Conservation (phyloP, 2,797 vertebrate genomes). For the Gymnothorax javanicus region DNA sequence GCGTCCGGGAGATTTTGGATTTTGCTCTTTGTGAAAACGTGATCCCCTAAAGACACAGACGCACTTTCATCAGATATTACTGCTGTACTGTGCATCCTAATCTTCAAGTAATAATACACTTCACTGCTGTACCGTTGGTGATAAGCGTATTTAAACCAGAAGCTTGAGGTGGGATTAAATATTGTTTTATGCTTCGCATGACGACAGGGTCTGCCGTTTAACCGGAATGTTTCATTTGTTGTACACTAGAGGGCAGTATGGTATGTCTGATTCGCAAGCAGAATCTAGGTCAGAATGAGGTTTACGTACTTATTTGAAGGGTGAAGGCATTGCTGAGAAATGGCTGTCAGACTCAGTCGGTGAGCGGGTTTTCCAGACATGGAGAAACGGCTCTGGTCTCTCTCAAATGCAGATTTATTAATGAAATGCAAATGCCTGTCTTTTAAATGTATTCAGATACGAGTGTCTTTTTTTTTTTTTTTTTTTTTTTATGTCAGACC, state of each 20-base stretch:
- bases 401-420: too few species aligned
- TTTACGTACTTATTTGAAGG: neutral
- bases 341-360: neutral
- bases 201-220: neutral
- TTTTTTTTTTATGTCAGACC: neutral
- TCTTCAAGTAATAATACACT: neutral
- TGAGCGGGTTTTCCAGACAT: too few species aligned
- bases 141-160: neutral
- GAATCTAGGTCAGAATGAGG: neutral
- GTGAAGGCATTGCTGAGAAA: neutral
- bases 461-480: neutral
- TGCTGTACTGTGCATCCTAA: neutral
- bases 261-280: neutral
- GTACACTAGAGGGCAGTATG: conserved; percentile 26
- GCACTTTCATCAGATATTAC: too few species aligned
- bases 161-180: neutral
- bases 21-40: neutral
- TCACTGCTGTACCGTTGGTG: neutral
- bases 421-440: too few species aligned
- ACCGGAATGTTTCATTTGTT: neutral
- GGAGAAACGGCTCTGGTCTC: too few species aligned
- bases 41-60: neutral
- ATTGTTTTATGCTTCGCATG: neutral
- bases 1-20: neutral
- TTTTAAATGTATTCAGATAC: too few species aligned